These are phyloP conservation scores for Bucorvus abyssinicus DNA, from an alignment of 2,797 vertebrate genomes.

Conservation along the genomic window DNA sequence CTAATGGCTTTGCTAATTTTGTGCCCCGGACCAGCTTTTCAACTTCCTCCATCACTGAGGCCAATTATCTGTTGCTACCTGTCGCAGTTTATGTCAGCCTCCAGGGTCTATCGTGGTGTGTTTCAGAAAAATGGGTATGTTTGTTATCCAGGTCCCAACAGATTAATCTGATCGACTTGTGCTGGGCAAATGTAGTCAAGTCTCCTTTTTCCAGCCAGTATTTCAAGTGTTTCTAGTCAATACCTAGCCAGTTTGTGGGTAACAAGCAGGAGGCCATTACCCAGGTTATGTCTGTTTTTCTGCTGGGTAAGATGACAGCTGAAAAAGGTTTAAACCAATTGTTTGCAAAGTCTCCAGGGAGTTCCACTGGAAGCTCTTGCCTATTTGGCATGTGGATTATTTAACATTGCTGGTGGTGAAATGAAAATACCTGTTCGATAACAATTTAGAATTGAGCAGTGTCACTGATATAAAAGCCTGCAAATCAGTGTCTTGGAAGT, in stretches of 20 bases:
- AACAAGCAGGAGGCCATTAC: not conserved
- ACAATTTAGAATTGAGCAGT: not conserved
- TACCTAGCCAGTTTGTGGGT: not conserved
- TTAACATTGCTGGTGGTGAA: not conserved
- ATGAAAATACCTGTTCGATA: not conserved
- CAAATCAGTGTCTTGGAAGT: not conserved
- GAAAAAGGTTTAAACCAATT: not conserved
- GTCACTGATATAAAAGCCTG: not conserved
- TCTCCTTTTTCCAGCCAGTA: not conserved
- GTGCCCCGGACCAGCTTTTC: not conserved
- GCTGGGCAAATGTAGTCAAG: not conserved
- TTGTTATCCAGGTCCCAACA: not conserved
- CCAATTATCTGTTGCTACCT: not conserved
- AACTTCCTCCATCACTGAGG: not conserved
- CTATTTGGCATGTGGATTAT: not conserved
- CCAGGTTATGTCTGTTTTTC: not conserved
- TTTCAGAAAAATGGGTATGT: not conserved
- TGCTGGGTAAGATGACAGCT: not conserved
- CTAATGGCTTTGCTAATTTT: not conserved
- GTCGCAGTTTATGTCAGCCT: not conserved
- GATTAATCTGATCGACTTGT: not conserved
- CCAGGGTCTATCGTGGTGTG: not conserved
- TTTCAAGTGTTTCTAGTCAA: not conserved
- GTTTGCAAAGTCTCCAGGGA: not conserved
- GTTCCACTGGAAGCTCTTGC: not conserved